Evolutionary conservation across 2,113 vertebrate genomes (phyloP).

Genomic region (Sylvicapra grimmia): DNA sequence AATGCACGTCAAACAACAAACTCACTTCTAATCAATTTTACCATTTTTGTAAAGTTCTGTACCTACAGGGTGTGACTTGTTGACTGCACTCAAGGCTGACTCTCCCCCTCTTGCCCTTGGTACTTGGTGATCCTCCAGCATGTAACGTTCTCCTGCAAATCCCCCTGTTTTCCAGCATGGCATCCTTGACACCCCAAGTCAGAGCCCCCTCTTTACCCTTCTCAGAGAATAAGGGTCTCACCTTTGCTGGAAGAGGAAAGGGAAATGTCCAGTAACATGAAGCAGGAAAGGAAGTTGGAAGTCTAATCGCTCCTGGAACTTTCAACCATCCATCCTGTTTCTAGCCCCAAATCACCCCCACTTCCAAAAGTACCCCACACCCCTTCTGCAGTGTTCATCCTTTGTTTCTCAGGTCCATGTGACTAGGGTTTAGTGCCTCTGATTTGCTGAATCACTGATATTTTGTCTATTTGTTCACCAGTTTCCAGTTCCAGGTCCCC

Average conservation of each 20-base stretch:
- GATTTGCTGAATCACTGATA: accelerated
- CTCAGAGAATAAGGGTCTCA: background rate
- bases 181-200: background rate
- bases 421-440: background rate
- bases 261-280: background rate
- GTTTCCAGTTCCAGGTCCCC: background rate
- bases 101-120: background rate
- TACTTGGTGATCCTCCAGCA: too few species aligned
- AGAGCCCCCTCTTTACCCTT: background rate
- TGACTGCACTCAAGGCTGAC: background rate
- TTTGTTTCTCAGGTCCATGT: background rate
- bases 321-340: background rate
- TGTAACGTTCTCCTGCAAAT: accelerated
- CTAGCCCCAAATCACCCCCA: background rate
- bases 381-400: accelerated
- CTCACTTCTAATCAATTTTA: background rate
- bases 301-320: background rate
- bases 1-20: background rate
- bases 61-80: accelerated
- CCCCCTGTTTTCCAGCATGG: background rate
- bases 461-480: background rate
- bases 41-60: background rate
- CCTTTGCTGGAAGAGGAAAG: too few species aligned
- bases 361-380: too few species aligned
- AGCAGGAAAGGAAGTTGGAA: background rate